Evolutionary conservation across 1,140 invertebrate species (phyloP).

Genomic region (Magallana angulata): DNA sequence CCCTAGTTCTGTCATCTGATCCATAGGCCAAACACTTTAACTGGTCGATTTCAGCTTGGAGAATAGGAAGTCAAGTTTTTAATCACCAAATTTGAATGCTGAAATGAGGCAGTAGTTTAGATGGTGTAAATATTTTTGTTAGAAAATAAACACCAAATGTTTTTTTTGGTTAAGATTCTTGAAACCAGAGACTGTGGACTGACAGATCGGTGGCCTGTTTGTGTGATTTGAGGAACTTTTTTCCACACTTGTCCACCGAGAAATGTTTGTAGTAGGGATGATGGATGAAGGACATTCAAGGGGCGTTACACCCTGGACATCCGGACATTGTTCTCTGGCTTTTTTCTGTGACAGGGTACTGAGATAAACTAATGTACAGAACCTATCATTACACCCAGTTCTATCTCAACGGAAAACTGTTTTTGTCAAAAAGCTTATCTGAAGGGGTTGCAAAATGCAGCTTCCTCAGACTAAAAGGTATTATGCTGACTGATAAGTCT

Average conservation of each 20-base stretch:
- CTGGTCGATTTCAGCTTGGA: neutral
- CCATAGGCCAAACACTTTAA: neutral
- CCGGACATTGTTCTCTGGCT: conserved; percentile 13
- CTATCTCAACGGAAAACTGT: neutral
- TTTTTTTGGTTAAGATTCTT: neutral
- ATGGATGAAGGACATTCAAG: neutral
- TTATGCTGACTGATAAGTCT: conserved; percentile 8
- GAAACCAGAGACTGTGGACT: neutral
- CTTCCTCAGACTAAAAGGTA: neutral
- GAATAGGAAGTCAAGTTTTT: conserved; percentile 7
- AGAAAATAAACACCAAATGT: conserved; percentile 20
- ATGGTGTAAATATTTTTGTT: conserved; percentile 27
- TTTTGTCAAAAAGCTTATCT: neutral
- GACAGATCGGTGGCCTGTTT: conserved; percentile 4
- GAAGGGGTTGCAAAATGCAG: neutral
- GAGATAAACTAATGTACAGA: conserved; percentile 10
- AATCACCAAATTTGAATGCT: conserved; percentile 16
- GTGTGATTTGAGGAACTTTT: neutral
- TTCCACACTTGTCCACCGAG: neutral
- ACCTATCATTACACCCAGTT: conserved; percentile 29
- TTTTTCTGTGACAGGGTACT: neutral
- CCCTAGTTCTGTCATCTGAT: neutral
- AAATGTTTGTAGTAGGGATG: neutral
- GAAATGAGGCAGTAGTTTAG: conserved; percentile 4
- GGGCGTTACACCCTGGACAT: neutral